Evolutionary conservation across 2,888 invertebrate species (phyloP), one percentile per base, ranked within the genome.

Genomic region (Oxycera nigricornis): DNA sequence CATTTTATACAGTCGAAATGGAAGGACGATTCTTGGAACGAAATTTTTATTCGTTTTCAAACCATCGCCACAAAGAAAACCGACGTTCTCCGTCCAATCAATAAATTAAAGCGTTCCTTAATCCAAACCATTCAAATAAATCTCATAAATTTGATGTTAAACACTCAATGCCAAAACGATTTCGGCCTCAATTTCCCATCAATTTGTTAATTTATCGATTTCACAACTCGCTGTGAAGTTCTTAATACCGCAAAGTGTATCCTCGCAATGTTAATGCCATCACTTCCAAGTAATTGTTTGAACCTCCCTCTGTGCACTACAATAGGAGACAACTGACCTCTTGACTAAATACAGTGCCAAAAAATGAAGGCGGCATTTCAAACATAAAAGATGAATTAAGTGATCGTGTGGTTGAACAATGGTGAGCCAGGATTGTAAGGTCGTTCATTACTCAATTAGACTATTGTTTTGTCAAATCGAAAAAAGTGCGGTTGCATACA

Each of bases 361-460:
- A 50, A 50, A 35, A 11, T 11, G 11, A 17, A 2, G 31, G 31
- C 52, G 55, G 52, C 22, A 35, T 24, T 9, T 55, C 31, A 70
- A 70, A 35, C 20, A 70, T 55, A 70, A 70, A 70, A 31, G 70
- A 70, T 52, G 70, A 70, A 22, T 35, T 22, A 55, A 52, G 52
- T 52, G 31, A 52, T 55, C 30, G 20, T 31, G 35, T 2, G 22
- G 6, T 9, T 11, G 55, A 70, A 70, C 70, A 70, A 70, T 55
- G 55, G 70, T 30, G 11, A 11, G 41, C 24, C 17, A 14, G 26
- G 41, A 22, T 31, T 70, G 55, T 55, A 20, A 31, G 30, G n/a
- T n/a, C n/a, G 70, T 55, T 55, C 70, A 70, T 52, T 70, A 55
- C 70, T 70, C 70, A 70, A 52, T 70, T 70, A 70, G 52, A 31